Evolutionary conservation across 2,888 invertebrate species (phyloP), one percentile per base, ranked within the genome.

Genomic region (Thera obeliscata): DNA sequence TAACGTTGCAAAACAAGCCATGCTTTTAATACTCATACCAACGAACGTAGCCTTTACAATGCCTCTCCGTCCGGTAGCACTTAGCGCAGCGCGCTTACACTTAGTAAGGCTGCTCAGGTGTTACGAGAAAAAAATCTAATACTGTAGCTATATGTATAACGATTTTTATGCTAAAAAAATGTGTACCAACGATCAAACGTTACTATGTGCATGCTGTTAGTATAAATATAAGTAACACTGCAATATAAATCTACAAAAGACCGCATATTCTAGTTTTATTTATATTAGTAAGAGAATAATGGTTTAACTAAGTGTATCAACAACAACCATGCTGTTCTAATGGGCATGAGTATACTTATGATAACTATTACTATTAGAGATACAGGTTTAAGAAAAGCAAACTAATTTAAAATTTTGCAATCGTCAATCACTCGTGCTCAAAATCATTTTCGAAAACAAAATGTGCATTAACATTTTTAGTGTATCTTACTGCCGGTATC

Each of bases 401-500:
- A 9, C 3, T 33, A 46, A 46, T 9, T 8, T 46, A 49, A 49
- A 49, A 49, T 12, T 12, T n/a, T 52, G 33, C 52, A 33, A 52
- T 33, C 33, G 9, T 52, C 52, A 56, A 73, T 61, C 77, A 78
- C 78, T 73, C 78, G 77, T 77, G 76, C 77, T 74, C 22, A 57
- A 73, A 73, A 74, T 64, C 65, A 54, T 61, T 67, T 70, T 70
- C 71, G 83, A 79, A 66, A 81, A 80, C 71, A 65, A 80, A 81
- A 74, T 74, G 76, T 74, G 78, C 80, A 76, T 78, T 67, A 70
- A 74, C 73, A 73, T 73, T 74, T 61, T 63, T 76, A 76, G 72
- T 70, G 52, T 66, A 68, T 86, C 94, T 94, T 94, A 94, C 94
- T 94, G 94, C 95, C 95, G 85, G 95, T 94, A 94, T 95, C 95